Percentiles rank a stretch among this genome's conserved stretches.
Evolutionary conservation across 2,888 invertebrate genomes (phyloP).

Genomic region (Cinara cedri): DNA sequence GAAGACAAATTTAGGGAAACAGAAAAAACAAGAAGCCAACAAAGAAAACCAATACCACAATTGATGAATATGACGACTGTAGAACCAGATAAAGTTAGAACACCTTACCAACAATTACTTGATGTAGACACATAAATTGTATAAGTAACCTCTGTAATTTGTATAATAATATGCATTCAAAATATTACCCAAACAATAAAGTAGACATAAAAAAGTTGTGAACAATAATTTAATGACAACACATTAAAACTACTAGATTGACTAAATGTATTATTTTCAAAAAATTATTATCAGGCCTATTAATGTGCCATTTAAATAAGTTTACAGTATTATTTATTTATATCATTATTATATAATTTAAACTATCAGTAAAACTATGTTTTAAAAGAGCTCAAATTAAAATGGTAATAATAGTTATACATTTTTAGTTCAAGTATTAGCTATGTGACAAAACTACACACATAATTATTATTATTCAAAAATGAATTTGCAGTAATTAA

Average conservation of each 20-base stretch:
- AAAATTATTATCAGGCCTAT: background rate
- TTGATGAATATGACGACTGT: conserved; percentile 39
- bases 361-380: background rate
- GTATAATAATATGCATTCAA: background rate
- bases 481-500: no score
- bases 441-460: no score
- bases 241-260: background rate
- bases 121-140: conserved; percentile 42
- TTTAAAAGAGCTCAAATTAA: conserved; percentile 37
- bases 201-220: background rate
- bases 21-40: conserved; percentile 71
- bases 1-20: conserved; percentile 85
- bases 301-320: conserved; percentile 32
- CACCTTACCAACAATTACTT: conserved; percentile 50
- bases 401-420: background rate
- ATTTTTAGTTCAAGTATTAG: no score
- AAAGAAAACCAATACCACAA: conserved; percentile 59
- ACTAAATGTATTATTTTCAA: background rate
- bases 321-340: background rate
- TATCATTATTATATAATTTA: background rate
- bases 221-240: background rate
- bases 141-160: background rate
- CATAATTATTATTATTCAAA: no score
- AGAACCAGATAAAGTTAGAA: conserved; percentile 46
- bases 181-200: background rate